phyloP scores from a whole-genome alignment of 92 coral and sea anemone species.

The Hydrozoanthus gracilis region DNA sequence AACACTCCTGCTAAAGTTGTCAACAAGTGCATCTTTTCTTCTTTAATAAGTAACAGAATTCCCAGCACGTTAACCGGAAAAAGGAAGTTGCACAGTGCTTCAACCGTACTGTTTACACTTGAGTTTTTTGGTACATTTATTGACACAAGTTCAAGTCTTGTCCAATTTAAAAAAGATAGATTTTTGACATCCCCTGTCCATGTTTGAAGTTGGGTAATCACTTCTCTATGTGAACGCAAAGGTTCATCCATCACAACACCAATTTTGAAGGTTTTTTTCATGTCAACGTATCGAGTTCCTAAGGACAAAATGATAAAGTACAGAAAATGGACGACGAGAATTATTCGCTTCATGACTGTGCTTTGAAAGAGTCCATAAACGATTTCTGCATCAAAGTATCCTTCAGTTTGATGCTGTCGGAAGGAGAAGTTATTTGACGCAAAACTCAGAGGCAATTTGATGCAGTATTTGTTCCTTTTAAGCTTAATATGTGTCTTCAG shows the following conservation, averaged over 20 bases:
- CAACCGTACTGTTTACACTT: background rate
- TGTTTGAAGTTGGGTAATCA: background rate
- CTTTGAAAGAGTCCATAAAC: background rate
- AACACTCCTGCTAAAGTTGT: slow-evolving; percentile 28
- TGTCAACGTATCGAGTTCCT: background rate
- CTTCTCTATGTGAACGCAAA: background rate
- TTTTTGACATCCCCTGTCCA: slow-evolving; percentile 19
- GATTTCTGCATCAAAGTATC: background rate
- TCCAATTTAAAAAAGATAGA: slow-evolving; percentile 11
- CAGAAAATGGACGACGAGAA: background rate
- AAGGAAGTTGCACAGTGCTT: background rate
- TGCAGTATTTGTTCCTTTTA: background rate
- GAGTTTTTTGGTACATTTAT: background rate
- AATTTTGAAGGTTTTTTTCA: background rate
- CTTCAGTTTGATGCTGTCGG: background rate
- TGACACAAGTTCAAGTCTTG: slow-evolving; percentile 25
- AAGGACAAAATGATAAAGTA: background rate
- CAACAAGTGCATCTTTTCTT: slow-evolving; percentile 10
- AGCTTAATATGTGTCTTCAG: background rate
- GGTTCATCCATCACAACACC: slow-evolving; percentile 27
- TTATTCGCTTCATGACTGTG: slow-evolving; percentile 8
- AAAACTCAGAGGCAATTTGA: background rate
- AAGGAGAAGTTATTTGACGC: background rate
- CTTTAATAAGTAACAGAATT: slow-evolving; percentile 4
- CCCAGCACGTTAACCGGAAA: slow-evolving; percentile 34